phyloP scores from a whole-genome alignment of 30 jellyfish, hydroid and myxozoan species.

The Sanderia malayensis region DNA sequence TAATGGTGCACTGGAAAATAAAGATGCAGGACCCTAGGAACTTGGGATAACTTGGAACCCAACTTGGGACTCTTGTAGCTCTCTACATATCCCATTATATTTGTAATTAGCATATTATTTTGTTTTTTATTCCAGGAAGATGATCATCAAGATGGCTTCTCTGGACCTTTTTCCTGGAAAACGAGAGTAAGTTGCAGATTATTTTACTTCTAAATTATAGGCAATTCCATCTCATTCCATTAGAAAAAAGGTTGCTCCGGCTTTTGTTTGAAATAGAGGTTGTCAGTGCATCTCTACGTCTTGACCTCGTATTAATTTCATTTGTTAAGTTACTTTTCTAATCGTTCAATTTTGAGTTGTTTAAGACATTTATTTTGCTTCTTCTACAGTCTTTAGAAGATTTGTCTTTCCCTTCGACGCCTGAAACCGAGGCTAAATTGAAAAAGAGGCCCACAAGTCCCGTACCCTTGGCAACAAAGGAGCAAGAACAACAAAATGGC shows the following conservation, averaged over 20 bases:
- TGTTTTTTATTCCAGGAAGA: slow-evolving; percentile 31
- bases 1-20: no score
- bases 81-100: no score
- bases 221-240: background rate
- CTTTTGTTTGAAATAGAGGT: no score
- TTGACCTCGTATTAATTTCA: no score
- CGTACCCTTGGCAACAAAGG: background rate
- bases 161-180: slow-evolving; percentile 78
- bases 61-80: no score
- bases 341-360: background rate
- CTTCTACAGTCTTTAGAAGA: slow-evolving; percentile 37
- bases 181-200: slow-evolving; percentile 33
- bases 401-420: slow-evolving; percentile 52
- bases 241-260: background rate
- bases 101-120: no score
- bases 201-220: background rate
- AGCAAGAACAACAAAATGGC: background rate
- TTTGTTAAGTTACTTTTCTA: background rate
- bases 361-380: background rate
- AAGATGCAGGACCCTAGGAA: no score
- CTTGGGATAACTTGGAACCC: no score
- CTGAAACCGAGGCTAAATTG: slow-evolving; percentile 18
- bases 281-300: no score
- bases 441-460: slow-evolving; percentile 1
- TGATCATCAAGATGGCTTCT: slow-evolving; percentile 47